These are phyloP conservation scores for Drosophila auraria DNA, from an alignment of 1,140 invertebrate genomes.

Conservation along the genomic window DNA sequence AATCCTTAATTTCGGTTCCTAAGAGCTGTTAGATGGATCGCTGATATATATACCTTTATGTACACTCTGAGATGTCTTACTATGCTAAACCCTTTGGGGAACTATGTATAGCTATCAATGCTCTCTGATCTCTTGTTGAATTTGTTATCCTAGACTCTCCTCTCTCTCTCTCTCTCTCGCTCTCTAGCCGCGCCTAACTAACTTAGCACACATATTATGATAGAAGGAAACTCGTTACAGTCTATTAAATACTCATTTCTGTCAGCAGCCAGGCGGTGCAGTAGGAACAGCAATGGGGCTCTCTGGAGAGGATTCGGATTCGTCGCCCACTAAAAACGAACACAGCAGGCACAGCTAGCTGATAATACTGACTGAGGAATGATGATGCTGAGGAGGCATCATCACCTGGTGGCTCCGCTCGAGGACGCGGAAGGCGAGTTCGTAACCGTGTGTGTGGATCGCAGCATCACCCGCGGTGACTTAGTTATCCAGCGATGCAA, in stretches of 20 bases:
- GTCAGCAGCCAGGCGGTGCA: conserved; percentile 16
- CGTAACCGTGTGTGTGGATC: conserved; percentile 37
- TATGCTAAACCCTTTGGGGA: conserved; percentile 4
- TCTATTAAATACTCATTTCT: conserved; percentile 77
- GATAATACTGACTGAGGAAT: conserved; percentile 38
- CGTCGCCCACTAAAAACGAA: conserved; percentile 60
- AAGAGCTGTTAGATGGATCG: neutral
- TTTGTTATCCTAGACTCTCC: conserved; percentile 62
- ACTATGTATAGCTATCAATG: conserved; percentile 13
- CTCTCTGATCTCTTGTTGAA: conserved; percentile 24
- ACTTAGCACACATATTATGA: conserved; percentile 42
- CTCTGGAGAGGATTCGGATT: conserved; percentile 1
- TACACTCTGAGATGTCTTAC: conserved; percentile 39
- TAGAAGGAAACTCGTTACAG: conserved; percentile 80
- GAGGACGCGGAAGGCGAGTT: conserved; percentile 11
- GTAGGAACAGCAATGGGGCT: conserved; percentile 23
- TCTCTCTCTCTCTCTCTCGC: neutral
- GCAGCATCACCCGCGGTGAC: conserved; percentile 59
- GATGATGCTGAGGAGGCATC: conserved; percentile 11
- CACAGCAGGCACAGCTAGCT: conserved; percentile 46
- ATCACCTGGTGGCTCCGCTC: conserved; percentile 34
- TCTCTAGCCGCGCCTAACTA: conserved; percentile 43
- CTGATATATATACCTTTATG: conserved; percentile 11
- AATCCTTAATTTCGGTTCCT: neutral
- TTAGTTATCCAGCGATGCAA: conserved; percentile 74